Base-by-base conservation (phyloP, 2,797 vertebrate species). In the Microctenopoma stevenorrisi region DNA sequence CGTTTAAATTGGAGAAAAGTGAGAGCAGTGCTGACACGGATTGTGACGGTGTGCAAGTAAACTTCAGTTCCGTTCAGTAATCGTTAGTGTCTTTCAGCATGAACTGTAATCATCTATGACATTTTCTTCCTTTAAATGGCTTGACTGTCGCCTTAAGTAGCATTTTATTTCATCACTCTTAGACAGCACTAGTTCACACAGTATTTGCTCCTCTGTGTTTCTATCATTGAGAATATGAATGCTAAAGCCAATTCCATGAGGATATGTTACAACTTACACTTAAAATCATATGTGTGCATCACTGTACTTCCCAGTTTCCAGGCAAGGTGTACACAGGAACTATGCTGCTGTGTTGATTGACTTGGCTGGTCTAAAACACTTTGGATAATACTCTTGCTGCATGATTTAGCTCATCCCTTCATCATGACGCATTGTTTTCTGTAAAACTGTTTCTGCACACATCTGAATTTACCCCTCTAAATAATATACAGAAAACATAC, bases 81-180 rank as follows among this genome's bases (percentile, higher is more conserved):
- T 87, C 87, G 81, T 91, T 91, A 87, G 88, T 89, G 88, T 86
- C 87, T 90, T 90, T 91, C 82, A 89, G 82, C 86, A 74, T 90
- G 86, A 90, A 67, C 81, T 37, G 28, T 88, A 87, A 91, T 89
- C 79, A 84, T 75, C 78, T 59, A 60, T 86, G 90, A 91, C 89
- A 82, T 76, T 67, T 54, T 64, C 71, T 83, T 83, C 77, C 68
- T 81, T 67, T 65, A 81, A 84, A 79, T 81, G 86, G 88, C 89
- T 88, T 83, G 81, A 48, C 76, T 43, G 75, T 79, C 65, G 14
- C 68, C 43, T 51, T 44, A 56, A 16, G 7, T 68, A 59, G 78
- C 68, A 74, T 83, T 78, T 82, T 78, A 69, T 64, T 59, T 67
- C 79, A 67, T 57, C 40, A 44, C 68, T 79, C 55, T 77, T 30